phyloP scores from a whole-genome alignment of 2,113 vertebrate genomes.

The Silurus glanis region DNA sequence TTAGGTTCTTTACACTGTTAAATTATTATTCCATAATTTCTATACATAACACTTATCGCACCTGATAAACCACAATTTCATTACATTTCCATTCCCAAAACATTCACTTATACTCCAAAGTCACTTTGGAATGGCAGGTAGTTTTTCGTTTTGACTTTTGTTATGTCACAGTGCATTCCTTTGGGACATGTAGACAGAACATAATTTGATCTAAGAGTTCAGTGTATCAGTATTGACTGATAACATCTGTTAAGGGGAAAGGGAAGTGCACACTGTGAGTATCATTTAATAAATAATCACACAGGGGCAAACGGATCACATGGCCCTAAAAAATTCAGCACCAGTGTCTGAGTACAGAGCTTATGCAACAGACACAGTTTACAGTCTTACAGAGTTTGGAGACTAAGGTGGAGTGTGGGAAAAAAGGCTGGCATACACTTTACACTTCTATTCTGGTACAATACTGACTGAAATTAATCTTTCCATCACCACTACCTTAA shows the following conservation, averaged over 20 bases:
- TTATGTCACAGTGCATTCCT: constrained; percentile 8
- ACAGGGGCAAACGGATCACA: constrained; percentile 61
- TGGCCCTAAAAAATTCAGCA: constrained; percentile 74
- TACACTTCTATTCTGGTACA: neutral
- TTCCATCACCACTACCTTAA: neutral
- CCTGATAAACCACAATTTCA: neutral
- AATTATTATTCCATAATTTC: neutral
- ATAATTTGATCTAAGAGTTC: neutral
- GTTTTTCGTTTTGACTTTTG: no score
- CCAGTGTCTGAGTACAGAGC: constrained; percentile 50
- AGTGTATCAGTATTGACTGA: neutral
- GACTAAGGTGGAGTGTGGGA: constrained; percentile 12
- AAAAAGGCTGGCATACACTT: neutral
- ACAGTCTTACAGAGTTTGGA: neutral
- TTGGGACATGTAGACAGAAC: neutral
- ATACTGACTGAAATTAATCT: neutral
- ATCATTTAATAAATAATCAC: constrained; percentile 63
- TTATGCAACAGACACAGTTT: constrained; percentile 14
- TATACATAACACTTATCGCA: neutral
- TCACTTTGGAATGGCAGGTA: neutral
- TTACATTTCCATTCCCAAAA: neutral
- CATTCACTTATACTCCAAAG: neutral
- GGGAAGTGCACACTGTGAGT: neutral
- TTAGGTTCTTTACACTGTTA: neutral
- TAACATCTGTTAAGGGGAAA: constrained; percentile 11